Evolutionary conservation across 2,888 invertebrate species (phyloP), one percentile per base, ranked within the genome.

Genomic region (Leptopilina drosophilae): DNA sequence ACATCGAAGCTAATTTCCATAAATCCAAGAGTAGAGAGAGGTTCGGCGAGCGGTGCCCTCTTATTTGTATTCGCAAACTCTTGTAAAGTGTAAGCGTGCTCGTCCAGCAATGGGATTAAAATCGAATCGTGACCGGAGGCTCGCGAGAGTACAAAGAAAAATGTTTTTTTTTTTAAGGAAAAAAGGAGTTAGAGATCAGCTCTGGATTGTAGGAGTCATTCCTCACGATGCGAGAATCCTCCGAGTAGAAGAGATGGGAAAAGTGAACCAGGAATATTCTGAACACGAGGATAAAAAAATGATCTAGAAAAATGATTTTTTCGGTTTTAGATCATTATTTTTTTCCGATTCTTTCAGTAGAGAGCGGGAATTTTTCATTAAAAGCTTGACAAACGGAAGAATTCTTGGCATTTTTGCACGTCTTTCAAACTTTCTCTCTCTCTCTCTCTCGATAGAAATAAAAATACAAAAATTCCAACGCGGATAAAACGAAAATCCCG

Each of bases 401-500:
- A 84, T 83, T 53, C 69, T 69, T 49, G 82, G 83, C 82, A 87
- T 85, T 86, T 83, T 73, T 56, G 66, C 59, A 79, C 80, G 42
- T 15, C 56, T 53, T 3, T 56, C 49, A 20, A 20, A 20, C 20
- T 20, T 1, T 20, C 20, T 20, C 1, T 20, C 20, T 20, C 20
- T 20, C 20, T 20, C 1, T 20, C 20, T 20, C 33, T 33, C 11
- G 62, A 75, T 33, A 75, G 33, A 33, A 26, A 65, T 67, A 49
- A 78, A 79, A 81, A 20, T 20, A 20, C 20, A 26, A 77, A 84
- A 84, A 82, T 79, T 82, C 80, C 76, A 79, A 33, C 33, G 42
- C 8, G 77, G 84, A 83, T 85, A 85, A 85, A 87, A 85, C 84
- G 83, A 89, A 88, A 88, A 87, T 86, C 83, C 77, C 65, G 66